Evolutionary conservation across 2,797 vertebrate genomes (phyloP).

Genomic region (Labroides dimidiatus): DNA sequence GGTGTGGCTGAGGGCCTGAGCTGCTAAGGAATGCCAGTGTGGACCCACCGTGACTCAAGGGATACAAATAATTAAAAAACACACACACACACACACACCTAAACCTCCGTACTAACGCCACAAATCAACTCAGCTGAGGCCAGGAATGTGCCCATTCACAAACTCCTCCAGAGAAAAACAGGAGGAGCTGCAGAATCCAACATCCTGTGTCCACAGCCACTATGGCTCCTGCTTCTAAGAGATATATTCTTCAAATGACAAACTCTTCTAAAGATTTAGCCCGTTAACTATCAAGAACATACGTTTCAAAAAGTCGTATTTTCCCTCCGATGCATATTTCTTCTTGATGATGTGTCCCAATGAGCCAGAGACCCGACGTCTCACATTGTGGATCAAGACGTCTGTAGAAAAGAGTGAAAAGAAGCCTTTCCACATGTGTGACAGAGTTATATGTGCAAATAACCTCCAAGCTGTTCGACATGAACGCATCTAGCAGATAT

Average conservation of each 20-base stretch:
- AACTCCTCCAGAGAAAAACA: conserved; percentile 7
- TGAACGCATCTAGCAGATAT: conserved; percentile 18
- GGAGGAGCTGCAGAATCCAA: conserved; percentile 28
- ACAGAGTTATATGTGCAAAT: conserved; percentile 56
- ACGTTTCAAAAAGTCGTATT: not conserved
- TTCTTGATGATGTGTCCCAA: not conserved
- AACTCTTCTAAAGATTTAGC: not conserved
- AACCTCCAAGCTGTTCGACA: conserved; percentile 34
- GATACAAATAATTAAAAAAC: conserved; percentile 22
- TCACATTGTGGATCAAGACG: not conserved
- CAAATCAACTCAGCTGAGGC: conserved; percentile 40
- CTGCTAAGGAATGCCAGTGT: conserved; percentile 80
- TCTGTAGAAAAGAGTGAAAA: no score
- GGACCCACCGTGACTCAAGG: conserved; percentile 56
- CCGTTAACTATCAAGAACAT: not conserved
- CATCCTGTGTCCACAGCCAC: conserved; percentile 3
- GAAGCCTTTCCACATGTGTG: conserved; percentile 5
- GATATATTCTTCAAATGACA: not conserved
- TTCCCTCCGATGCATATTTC: not conserved
- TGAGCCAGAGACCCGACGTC: not conserved
- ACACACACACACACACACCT: conserved; percentile 30
- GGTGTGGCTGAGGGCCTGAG: conserved; percentile 73
- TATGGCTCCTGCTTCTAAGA: not conserved
- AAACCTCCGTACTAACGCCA: conserved; percentile 44
- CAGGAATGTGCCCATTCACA: conserved; percentile 38